Base-by-base conservation (phyloP, 1,140 invertebrate genomes). In the Trachymyrmex cornetzi region DNA sequence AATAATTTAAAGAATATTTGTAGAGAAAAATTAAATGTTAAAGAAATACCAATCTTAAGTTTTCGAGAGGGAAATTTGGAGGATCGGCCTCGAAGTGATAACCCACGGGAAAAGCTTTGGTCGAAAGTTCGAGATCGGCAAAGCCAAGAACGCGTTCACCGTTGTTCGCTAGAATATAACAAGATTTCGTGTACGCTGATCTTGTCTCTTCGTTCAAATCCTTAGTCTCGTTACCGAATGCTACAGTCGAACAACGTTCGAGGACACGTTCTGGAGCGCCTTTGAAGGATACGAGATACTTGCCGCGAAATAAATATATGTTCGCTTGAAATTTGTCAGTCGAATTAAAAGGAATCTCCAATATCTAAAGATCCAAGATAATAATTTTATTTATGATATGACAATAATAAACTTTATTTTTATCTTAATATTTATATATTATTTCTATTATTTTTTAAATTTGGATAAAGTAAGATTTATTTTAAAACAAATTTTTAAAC, bases 291-390 rank as follows among this genome's bases (percentile, higher is more conserved):
- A 99, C 96, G 89, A 99, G 95, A 94, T 99, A 98, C 72, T 98
- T 96, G 94, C 99, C 98, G 92, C 99, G 98, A 86, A 97, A 98
- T 91, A 99, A 98, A 93, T 99, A 99, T 86, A 99, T 97, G 9
- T 99, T 99, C 3, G 96, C 98, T 96, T 99, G 99, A 95, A 99
- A 99, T 95, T 99, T 99, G 95, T 99, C 99, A 90, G 98, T 99
- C 0, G 99, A 99, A 96, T 99, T 99, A 97, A 99, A 99, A 34
- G 99, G 99, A 95, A 99, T 97, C 96, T 99, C 99, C 95, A 98
- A 98, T 64, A 99, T 97, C 96, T 99, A 85, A 34, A 77, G 24
- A 63, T 30, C 2, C 24, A 50, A 50, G 48, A 44, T 44, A 9
- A 44, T 12, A 44, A 11, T 44, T 44, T 11, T 44, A 44, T 9